A percentile compares a stretch with the other conserved stretches of the same genome.
Evolutionary conservation across 2,888 invertebrate species (phyloP).

Genomic region (Hydropsyche betteni): DNA sequence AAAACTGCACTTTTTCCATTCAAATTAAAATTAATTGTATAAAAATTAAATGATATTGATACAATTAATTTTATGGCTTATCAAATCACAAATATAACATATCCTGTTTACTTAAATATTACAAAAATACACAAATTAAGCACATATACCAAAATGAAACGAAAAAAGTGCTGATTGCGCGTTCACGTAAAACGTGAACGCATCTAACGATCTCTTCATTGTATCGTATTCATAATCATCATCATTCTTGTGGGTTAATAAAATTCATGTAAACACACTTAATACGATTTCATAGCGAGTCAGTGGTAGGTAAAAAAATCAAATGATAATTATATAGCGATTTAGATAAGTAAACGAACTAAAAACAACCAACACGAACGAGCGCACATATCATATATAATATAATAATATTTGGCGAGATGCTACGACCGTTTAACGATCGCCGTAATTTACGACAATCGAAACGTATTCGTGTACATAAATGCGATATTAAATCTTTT

Average conservation of each 20-base stretch:
- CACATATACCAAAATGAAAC: too few relatives aligned
- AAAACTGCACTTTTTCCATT: too few relatives aligned
- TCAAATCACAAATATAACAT: too few relatives aligned
- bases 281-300: neutral
- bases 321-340: conserved; percentile 31
- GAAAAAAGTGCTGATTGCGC: conserved; percentile 15
- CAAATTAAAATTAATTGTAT: too few relatives aligned
- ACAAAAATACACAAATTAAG: too few relatives aligned
- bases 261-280: conserved; percentile 27
- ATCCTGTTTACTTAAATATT: too few relatives aligned
- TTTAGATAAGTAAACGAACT: conserved; percentile 30
- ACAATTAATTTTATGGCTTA: too few relatives aligned
- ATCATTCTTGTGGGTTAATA: conserved; percentile 27
- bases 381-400: neutral
- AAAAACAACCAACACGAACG: conserved; percentile 6
- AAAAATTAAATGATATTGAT: too few relatives aligned
- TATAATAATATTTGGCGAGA: neutral
- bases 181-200: conserved; percentile 7
- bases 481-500: too few relatives aligned
- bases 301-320: neutral
- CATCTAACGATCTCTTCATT: conserved; percentile 31
- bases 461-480: too few relatives aligned
- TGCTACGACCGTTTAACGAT: conserved; percentile 9
- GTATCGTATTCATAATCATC: conserved; percentile 15
- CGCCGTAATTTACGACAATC: conserved; percentile 21